phyloP scores from a whole-genome alignment of 1,140 invertebrate species.

The Oncopodura yosiiana region DNA sequence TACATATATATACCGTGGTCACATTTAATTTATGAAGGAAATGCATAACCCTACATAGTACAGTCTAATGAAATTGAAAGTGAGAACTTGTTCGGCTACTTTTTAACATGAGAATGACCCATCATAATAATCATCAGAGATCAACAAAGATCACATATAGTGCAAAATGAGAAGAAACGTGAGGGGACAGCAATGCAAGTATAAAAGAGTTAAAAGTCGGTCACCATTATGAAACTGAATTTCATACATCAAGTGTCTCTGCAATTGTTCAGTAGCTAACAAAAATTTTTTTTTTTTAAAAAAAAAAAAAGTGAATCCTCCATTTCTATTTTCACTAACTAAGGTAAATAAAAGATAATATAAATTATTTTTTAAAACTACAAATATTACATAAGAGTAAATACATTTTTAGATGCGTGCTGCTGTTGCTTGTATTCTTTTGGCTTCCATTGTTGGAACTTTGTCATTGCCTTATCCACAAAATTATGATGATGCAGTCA shows the following conservation, averaged over 20 bases:
- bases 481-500: constrained; percentile 24
- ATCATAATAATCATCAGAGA: too few species aligned
- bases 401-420: constrained; percentile 24
- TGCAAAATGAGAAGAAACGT: too few species aligned
- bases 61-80: too few species aligned
- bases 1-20: too few species aligned
- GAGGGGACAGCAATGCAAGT: too few species aligned
- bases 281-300: background rate
- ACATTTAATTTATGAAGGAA: too few species aligned
- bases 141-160: too few species aligned
- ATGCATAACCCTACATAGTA: too few species aligned
- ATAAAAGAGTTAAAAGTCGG: constrained; percentile 8
- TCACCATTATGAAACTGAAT: constrained; percentile 8
- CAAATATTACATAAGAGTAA: background rate
- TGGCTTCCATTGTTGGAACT: constrained; percentile 16
- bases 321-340: too few species aligned
- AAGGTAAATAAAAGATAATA: too few species aligned
- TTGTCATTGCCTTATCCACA: constrained; percentile 18
- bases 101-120: too few species aligned
- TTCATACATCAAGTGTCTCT: constrained; percentile 4
- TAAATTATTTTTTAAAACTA: background rate
- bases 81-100: too few species aligned
- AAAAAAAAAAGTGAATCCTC: background rate
- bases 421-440: constrained; percentile 14
- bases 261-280: constrained; percentile 1